These are phyloP conservation scores for Ornithorhynchus anatinus DNA, from an alignment of 2,113 vertebrate species.

Conservation along the genomic window DNA sequence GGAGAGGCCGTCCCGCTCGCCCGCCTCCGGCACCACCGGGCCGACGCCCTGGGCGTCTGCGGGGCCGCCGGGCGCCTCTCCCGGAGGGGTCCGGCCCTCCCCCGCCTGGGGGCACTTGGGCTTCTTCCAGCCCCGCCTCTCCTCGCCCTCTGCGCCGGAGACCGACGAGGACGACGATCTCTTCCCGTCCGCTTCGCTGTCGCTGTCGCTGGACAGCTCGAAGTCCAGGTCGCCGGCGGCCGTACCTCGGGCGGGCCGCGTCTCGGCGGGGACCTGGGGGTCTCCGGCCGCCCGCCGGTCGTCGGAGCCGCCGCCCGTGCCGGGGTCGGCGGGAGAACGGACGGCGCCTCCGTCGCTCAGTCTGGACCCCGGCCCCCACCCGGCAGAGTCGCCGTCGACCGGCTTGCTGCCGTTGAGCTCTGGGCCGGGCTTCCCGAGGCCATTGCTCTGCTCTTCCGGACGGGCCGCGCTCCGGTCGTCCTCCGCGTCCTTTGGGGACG, in stretches of 20 bases:
- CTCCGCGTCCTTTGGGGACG: slow-evolving; percentile 53
- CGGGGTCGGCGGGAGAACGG: background rate
- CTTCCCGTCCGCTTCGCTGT: slow-evolving; percentile 63
- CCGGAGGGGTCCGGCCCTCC: slow-evolving; percentile 37
- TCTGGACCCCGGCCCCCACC: slow-evolving; percentile 55
- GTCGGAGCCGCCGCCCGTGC: slow-evolving; percentile 16
- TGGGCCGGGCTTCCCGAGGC: slow-evolving; percentile 72
- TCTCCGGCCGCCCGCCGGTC: slow-evolving; percentile 52
- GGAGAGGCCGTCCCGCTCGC: slow-evolving; percentile 68
- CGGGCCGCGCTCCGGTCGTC: slow-evolving; percentile 36
- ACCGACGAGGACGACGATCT: slow-evolving; percentile 66
- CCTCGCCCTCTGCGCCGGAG: slow-evolving; percentile 75
- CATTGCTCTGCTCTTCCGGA: slow-evolving; percentile 83
- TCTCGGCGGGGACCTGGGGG: slow-evolving; percentile 14
- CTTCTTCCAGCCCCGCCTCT: slow-evolving; percentile 58
- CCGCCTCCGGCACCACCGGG: slow-evolving; percentile 62
- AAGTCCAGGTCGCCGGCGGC: slow-evolving; percentile 81
- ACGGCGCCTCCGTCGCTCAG: slow-evolving; percentile 50
- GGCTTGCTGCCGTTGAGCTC: slow-evolving; percentile 68
- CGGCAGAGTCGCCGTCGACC: slow-evolving; percentile 27
- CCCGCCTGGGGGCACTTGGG: slow-evolving; percentile 19
- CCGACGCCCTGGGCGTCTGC: slow-evolving; percentile 43
- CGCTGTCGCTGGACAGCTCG: slow-evolving; percentile 91
- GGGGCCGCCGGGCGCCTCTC: slow-evolving; percentile 17
- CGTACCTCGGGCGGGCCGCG: slow-evolving; percentile 28